These are phyloP conservation scores for Bothrops jararaca DNA, from an alignment of 2,113 vertebrate species.

Conservation along the genomic window DNA sequence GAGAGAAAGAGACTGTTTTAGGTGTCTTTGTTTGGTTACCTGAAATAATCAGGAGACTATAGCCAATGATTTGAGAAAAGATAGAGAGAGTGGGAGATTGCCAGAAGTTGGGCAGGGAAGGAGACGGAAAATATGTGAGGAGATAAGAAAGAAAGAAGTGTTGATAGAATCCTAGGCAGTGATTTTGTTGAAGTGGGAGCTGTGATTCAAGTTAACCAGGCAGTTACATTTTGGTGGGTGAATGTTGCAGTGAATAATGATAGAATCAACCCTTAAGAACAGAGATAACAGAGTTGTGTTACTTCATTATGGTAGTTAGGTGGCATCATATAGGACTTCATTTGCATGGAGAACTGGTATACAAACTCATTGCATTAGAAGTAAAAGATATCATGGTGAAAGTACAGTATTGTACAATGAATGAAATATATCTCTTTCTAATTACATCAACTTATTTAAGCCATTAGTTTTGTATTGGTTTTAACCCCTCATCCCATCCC, in stretches of 20 bases:
- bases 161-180: background rate
- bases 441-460: background rate
- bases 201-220: background rate
- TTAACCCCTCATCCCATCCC: background rate
- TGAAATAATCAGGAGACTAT: background rate
- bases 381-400: background rate
- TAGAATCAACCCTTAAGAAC: background rate
- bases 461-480: background rate
- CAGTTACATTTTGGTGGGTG: background rate
- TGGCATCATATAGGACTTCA: background rate
- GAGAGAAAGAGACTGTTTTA: background rate
- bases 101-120: background rate
- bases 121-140: background rate
- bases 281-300: background rate
- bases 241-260: background rate
- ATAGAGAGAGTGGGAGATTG: background rate
- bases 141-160: background rate
- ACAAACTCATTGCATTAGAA: background rate
- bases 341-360: background rate
- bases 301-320: background rate
- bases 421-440: background rate
- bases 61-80: background rate
- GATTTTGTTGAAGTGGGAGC: background rate
- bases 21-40: background rate
- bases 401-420: background rate